Evolutionary conservation across 2,888 invertebrate genomes (phyloP).

Genomic region (Melieria omissa): DNA sequence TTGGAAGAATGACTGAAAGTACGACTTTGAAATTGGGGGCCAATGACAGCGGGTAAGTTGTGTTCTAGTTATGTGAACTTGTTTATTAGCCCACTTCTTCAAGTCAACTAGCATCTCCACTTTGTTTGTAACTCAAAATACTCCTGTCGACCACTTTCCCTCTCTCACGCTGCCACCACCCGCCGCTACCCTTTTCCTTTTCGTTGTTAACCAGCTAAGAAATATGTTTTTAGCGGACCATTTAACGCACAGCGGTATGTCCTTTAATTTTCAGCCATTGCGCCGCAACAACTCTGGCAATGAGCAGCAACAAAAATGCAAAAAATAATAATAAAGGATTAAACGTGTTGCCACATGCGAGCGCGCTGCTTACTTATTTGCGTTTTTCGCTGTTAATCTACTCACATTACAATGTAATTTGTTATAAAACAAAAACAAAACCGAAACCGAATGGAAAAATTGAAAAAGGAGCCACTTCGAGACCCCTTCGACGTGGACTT

Average conservation of each 20-base stretch:
- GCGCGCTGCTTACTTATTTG: slow-evolving; percentile 35
- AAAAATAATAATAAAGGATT: slow-evolving; percentile 42
- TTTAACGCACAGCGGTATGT: slow-evolving; percentile 38
- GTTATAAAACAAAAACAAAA: slow-evolving; percentile 37
- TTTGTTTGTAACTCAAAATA: no score
- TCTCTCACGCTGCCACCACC: not conserved
- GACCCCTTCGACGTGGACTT: no score
- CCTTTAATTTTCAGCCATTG: slow-evolving; percentile 14
- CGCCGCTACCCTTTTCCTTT: not conserved
- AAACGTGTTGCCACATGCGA: slow-evolving; percentile 49
- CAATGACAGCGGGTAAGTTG: no score
- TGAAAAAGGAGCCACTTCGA: not conserved
- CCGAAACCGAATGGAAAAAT: slow-evolving; percentile 14
- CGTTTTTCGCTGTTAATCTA: slow-evolving; percentile 47
- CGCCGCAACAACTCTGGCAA: not conserved
- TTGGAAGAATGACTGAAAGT: no score
- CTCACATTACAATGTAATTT: slow-evolving; percentile 52
- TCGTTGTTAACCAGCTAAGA: slow-evolving; percentile 12
- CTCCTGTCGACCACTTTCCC: no score
- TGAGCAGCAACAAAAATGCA: not conserved
- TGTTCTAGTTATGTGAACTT: no score
- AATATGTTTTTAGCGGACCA: slow-evolving; percentile 36
- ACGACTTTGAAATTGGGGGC: no score
- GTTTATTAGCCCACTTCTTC: no score
- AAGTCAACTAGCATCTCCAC: no score